phyloP scores from a whole-genome alignment of 2,113 vertebrate species.

The Melanocharis versteri region DNA sequence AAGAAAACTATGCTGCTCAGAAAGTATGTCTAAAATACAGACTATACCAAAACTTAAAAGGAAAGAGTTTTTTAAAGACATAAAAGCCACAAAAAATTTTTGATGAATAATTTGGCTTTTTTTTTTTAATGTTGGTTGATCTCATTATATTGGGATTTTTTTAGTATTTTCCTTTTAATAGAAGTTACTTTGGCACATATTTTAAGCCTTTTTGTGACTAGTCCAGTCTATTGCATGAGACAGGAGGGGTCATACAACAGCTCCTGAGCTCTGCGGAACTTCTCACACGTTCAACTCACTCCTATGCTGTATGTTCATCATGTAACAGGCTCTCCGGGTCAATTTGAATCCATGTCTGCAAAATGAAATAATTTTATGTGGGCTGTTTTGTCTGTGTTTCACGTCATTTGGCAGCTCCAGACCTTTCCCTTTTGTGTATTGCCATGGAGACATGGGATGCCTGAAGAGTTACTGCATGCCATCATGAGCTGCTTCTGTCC shows the following conservation, averaged over 20 bases:
- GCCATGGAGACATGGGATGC: not conserved
- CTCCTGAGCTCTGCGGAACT: not conserved
- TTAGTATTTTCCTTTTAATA: not conserved
- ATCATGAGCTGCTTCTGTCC: not conserved
- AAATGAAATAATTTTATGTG: not conserved
- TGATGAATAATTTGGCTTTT: not conserved
- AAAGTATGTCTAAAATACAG: not conserved
- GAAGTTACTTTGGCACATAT: not conserved
- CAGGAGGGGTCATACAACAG: not conserved
- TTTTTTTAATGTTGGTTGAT: not conserved
- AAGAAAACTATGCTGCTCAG: not conserved
- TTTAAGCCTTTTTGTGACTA: not conserved
- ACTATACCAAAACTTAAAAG: not conserved
- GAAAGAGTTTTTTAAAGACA: not conserved
- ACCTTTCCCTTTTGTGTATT: not conserved
- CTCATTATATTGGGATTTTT: not conserved
- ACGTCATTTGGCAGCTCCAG: not conserved
- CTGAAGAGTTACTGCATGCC: not conserved
- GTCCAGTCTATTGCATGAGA: not conserved
- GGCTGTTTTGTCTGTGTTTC: not conserved
- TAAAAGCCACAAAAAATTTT: fast-evolving
- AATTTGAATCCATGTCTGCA: not conserved
- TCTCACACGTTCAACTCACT: fast-evolving
- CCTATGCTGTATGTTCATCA: not conserved
- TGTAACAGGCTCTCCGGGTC: not conserved